These are phyloP conservation scores for Choristoneura rosaceana DNA, from an alignment of 2,888 invertebrate genomes.

Conservation along the genomic window DNA sequence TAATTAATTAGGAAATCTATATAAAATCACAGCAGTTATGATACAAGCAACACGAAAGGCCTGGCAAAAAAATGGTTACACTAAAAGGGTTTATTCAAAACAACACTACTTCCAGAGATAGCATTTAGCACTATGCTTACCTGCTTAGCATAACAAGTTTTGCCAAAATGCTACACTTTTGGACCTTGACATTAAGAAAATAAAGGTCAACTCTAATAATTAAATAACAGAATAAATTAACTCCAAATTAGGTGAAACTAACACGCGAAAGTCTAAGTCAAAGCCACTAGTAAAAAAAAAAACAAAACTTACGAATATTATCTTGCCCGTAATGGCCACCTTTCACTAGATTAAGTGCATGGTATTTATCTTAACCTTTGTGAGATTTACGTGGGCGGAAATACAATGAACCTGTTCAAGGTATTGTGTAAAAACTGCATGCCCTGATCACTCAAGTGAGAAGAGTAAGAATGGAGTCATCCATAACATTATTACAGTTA, in stretches of 20 bases:
- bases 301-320: constrained; percentile 31
- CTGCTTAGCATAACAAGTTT: constrained; percentile 35
- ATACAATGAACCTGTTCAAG: constrained; percentile 41
- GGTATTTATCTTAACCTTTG: constrained; percentile 39
- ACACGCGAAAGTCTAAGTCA: constrained; percentile 26
- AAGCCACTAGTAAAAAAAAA: constrained; percentile 1
- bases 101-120: neutral
- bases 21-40: no score
- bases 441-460: constrained; percentile 55
- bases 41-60: no score
- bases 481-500: constrained; percentile 42
- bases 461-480: constrained; percentile 50
- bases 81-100: neutral
- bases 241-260: constrained; percentile 7
- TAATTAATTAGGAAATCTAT: no score
- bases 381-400: constrained; percentile 46
- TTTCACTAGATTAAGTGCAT: constrained; percentile 36
- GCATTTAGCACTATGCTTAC: neutral
- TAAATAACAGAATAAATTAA: constrained; percentile 18
- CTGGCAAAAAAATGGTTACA: no score
- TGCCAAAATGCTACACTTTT: constrained; percentile 39
- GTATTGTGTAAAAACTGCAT: constrained; percentile 48
- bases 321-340: constrained; percentile 29
- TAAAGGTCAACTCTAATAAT: constrained; percentile 26
- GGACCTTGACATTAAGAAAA: constrained; percentile 37